These are phyloP conservation scores for Andrena trimmerana DNA, from an alignment of 2,888 invertebrate genomes.

Conservation along the genomic window DNA sequence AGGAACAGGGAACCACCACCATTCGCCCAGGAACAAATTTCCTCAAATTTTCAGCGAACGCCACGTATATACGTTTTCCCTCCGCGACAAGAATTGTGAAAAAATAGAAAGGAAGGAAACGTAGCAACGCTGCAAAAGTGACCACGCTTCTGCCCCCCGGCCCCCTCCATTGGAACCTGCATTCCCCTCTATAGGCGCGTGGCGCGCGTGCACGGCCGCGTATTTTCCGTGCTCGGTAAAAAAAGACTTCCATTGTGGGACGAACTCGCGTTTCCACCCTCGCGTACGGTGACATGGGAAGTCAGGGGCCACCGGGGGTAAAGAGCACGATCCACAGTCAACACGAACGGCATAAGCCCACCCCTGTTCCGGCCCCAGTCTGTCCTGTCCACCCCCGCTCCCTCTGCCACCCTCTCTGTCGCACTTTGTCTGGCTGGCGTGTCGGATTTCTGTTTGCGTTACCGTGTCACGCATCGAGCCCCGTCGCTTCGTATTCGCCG, in stretches of 20 bases:
- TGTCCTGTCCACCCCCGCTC: constrained; percentile 85
- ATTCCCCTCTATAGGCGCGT: constrained; percentile 19
- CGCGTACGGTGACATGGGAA: constrained; percentile 76
- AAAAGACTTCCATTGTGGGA: constrained; percentile 81
- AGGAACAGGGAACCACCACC: background rate
- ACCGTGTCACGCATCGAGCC: constrained; percentile 82
- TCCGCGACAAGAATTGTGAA: background rate
- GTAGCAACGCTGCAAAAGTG: constrained; percentile 45
- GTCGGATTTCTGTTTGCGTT: constrained; percentile 84
- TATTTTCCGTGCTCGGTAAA: constrained; percentile 61
- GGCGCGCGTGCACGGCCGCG: constrained; percentile 41
- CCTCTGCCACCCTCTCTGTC: constrained; percentile 64
- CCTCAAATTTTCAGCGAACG: background rate
- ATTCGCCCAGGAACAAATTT: background rate
- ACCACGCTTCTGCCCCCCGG: constrained; percentile 52
- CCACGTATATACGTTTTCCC: background rate
- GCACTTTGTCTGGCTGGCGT: constrained; percentile 83
- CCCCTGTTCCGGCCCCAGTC: constrained; percentile 86
- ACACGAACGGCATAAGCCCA: constrained; percentile 82
- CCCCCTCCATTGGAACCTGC: constrained; percentile 14
- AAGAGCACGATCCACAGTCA: constrained; percentile 80
- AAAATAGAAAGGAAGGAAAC: background rate
- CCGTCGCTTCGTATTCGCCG: constrained; percentile 79
- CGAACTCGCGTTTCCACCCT: constrained; percentile 83
- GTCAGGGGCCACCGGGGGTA: constrained; percentile 76